Percentiles rank a stretch among this genome's conserved stretches.
These are phyloP conservation scores for Podarcis cretensis DNA, from an alignment of 2,113 vertebrate species.

Conservation along the genomic window DNA sequence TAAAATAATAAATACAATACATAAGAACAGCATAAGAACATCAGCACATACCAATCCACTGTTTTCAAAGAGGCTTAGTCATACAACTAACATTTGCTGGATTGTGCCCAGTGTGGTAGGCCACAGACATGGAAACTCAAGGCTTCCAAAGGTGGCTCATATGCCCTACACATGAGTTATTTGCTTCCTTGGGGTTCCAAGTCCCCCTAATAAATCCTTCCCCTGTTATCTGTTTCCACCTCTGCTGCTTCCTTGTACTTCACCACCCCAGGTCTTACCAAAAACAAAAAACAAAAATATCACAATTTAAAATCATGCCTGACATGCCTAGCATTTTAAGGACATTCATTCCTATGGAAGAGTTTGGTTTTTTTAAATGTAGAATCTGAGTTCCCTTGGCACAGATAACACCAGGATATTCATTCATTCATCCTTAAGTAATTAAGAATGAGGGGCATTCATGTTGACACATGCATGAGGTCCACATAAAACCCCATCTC, in stretches of 20 bases:
- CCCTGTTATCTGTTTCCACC: not conserved
- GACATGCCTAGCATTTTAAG: not conserved
- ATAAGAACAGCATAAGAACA: not conserved
- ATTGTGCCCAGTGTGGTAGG: not conserved
- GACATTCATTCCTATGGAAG: not conserved
- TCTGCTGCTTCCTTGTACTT: not conserved
- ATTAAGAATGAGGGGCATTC: not conserved
- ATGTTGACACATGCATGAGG: not conserved
- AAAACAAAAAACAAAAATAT: not conserved
- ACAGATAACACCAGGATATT: not conserved
- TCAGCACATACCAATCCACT: too few relatives aligned
- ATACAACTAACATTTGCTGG: not conserved
- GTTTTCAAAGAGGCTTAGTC: not conserved
- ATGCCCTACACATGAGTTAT: not conserved
- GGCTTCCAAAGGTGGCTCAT: not conserved
- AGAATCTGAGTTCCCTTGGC: not conserved
- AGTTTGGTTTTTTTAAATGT: not conserved
- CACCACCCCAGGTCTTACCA: not conserved
- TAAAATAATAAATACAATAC: not conserved
- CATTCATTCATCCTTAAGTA: not conserved
- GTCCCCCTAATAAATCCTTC: not conserved
- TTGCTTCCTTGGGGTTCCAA: not conserved
- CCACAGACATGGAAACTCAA: not conserved
- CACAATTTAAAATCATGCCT: not conserved
- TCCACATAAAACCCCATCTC: rapidly evolving